These are phyloP conservation scores for Callipepla squamata DNA, from an alignment of 2,113 vertebrate genomes.

Conservation along the genomic window DNA sequence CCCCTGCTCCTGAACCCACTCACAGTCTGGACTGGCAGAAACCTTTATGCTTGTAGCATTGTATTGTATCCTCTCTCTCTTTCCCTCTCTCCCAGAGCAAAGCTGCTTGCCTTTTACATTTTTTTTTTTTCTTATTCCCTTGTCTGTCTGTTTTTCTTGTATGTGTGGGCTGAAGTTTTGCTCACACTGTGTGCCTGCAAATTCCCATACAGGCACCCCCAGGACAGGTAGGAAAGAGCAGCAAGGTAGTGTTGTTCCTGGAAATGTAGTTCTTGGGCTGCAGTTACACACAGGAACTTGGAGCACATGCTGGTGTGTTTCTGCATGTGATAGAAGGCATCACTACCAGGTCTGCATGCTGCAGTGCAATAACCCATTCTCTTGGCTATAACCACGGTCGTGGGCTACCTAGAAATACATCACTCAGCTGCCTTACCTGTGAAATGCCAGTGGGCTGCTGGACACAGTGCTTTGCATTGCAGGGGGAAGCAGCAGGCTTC, in stretches of 20 bases:
- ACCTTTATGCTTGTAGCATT: rapidly evolving
- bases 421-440: neutral
- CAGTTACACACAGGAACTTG: rapidly evolving
- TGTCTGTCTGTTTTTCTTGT: neutral
- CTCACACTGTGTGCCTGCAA: rapidly evolving
- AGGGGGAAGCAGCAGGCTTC: rapidly evolving
- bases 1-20: neutral
- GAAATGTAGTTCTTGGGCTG: rapidly evolving
- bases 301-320: rapidly evolving
- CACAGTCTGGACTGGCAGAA: rapidly evolving
- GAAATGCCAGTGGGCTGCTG: neutral
- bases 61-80: neutral
- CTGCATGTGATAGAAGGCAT: rapidly evolving
- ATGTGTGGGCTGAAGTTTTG: rapidly evolving
- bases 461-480: neutral
- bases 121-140: neutral
- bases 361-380: rapidly evolving
- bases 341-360: rapidly evolving
- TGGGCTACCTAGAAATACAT: rapidly evolving
- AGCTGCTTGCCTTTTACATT: rapidly evolving
- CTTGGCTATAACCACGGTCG: rapidly evolving
- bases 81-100: neutral
- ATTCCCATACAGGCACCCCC: neutral
- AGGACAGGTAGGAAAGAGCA: neutral
- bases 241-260: rapidly evolving